Evolutionary conservation across 2,113 vertebrate species (phyloP).

Genomic region (Numida meleagris): DNA sequence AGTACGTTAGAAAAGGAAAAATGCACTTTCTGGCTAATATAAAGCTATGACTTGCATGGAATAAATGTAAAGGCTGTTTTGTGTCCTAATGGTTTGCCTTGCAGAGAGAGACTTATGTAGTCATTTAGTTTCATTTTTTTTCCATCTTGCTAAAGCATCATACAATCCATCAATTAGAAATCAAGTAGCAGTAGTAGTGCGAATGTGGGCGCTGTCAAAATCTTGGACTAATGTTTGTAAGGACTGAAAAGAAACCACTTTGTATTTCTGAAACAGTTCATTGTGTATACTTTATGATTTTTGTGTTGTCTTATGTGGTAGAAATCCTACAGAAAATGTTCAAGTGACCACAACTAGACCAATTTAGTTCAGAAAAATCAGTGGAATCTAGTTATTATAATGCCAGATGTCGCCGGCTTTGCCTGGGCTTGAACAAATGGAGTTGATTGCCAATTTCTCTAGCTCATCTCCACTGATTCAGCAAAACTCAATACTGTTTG

Average conservation of each 20-base stretch:
- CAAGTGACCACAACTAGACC: background rate
- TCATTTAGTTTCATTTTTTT: background rate
- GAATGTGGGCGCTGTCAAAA: background rate
- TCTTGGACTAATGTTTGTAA: background rate
- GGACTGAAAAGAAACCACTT: background rate
- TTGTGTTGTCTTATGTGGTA: background rate
- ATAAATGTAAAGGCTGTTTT: background rate
- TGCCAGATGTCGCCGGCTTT: background rate
- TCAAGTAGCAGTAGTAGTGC: background rate
- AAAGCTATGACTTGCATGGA: background rate
- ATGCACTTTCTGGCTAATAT: background rate
- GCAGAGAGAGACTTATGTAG: background rate
- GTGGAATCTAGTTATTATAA: background rate
- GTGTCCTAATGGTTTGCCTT: background rate
- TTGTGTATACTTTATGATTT: background rate
- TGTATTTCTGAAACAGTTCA: background rate
- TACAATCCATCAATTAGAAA: background rate
- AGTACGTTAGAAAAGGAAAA: background rate
- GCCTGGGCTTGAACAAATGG: background rate
- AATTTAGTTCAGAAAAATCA: background rate
- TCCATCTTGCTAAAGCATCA: background rate
- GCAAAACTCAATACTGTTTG: background rate
- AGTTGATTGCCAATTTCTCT: background rate
- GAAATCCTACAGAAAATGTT: background rate
- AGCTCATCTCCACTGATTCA: background rate